Base-by-base conservation (phyloP, 2,113 vertebrate genomes). In the Craseonycteris thonglongyai region DNA sequence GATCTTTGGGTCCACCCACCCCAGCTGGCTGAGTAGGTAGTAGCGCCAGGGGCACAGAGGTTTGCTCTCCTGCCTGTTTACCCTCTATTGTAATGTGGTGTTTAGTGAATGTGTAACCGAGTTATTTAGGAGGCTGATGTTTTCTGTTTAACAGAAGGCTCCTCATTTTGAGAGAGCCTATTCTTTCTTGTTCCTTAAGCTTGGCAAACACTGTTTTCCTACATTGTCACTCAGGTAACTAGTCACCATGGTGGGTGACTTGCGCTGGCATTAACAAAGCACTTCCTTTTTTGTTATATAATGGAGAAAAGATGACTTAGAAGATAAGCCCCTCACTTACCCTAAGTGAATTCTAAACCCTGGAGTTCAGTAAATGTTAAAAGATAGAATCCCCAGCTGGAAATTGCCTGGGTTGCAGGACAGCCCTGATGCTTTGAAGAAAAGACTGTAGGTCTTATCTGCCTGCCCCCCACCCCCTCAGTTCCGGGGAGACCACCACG, bases 51-150 rank as follows among this genome's bases (percentile, higher is more conserved):
- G 61, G 30, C 42, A 35, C 22, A 21, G 30, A 47, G 6, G 42
- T 86, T 47, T 51, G 69, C 16, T 47, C 8, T 71, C 40, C 28
- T 30, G 18, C 22, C 33, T 61, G 59, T 33, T 13, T 6, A 1
- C 22, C 4, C 0, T 38, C 74, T 10, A 0, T 45, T 35, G 2
- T 66, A 12, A 8, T 14, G 9, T 42, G 65, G 26, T 28, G 26
- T 51, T 61, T 61, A 63, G 40, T 54, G 65, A 68, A 42, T 47
- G 18, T 30, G 7, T 69, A 45, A 59, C 51, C 13, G 1, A 47
- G 63, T 47, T 74, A 40, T 75, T 21, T 30, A 28, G 24, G 30
- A 38, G n/a, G 26, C 42, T 51, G 10, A 7, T 51, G 72, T 71
- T 63, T 38, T 59, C 63, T 86, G 28, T 45, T 82, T 59, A 35